These are phyloP conservation scores for Myxocyprinus asiaticus DNA, from an alignment of 2,113 vertebrate species.

Conservation along the genomic window DNA sequence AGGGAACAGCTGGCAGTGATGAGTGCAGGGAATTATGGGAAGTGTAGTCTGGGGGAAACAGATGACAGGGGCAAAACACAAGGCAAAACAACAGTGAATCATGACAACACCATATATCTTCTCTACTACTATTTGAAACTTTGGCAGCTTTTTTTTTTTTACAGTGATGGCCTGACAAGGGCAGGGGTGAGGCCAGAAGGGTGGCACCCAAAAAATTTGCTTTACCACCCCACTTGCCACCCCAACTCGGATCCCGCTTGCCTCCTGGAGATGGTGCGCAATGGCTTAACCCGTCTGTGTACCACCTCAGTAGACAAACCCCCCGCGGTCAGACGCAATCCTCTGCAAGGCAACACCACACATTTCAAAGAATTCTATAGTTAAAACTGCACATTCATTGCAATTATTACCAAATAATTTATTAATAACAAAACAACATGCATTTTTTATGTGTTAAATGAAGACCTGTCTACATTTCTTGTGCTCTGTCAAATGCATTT, in stretches of 20 bases:
- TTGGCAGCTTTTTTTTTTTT: background rate
- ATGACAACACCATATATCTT: conserved; percentile 7
- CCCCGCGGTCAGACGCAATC: too few relatives aligned
- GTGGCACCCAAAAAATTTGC: too few relatives aligned
- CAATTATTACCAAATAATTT: conserved; percentile 53
- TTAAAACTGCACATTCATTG: conserved; percentile 38
- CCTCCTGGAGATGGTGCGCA: too few relatives aligned
- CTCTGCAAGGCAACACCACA: background rate
- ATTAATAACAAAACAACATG: conserved; percentile 53
- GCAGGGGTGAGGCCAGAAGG: background rate
- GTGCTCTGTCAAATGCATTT: background rate
- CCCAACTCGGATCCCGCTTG: too few relatives aligned
- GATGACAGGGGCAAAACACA: too few relatives aligned
- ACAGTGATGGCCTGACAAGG: background rate
- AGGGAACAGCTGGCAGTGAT: too few relatives aligned
- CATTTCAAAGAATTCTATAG: background rate
- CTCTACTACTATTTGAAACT: background rate
- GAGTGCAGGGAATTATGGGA: too few relatives aligned
- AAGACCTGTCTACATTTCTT: conserved; percentile 10
- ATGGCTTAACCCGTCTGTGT: too few relatives aligned
- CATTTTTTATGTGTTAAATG: conserved; percentile 55
- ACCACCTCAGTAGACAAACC: too few relatives aligned
- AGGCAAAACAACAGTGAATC: too few relatives aligned
- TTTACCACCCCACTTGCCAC: too few relatives aligned
- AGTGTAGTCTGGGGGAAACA: too few relatives aligned